A percentile compares a stretch with the other conserved stretches of the same genome.
phyloP scores from a whole-genome alignment of 2,797 vertebrate species.

The Naso thynnoides region DNA sequence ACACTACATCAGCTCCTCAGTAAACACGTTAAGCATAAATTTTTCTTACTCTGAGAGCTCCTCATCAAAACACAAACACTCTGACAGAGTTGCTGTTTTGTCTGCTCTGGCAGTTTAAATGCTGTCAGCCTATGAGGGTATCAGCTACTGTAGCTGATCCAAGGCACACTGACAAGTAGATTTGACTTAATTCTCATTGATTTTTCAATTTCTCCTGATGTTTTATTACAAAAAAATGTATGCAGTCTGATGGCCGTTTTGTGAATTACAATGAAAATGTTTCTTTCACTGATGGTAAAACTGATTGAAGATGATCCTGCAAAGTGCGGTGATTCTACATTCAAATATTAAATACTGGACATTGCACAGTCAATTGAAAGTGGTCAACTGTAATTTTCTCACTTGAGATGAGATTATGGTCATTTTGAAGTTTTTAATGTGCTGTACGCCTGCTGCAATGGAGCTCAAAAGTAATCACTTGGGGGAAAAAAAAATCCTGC shows the following conservation, averaged over 20 bases:
- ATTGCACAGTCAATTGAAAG: background rate
- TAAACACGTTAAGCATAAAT: slow-evolving; percentile 3
- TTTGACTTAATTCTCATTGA: slow-evolving; percentile 45
- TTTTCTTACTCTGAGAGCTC: background rate
- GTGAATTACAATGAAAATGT: slow-evolving; percentile 9
- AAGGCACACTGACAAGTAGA: slow-evolving; percentile 31
- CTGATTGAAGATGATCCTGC: background rate
- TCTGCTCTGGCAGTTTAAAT: slow-evolving; percentile 34
- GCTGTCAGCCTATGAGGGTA: slow-evolving; percentile 34
- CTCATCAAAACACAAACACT: slow-evolving; percentile 6
- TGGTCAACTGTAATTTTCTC: background rate
- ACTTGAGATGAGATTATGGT: background rate
- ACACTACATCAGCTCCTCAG: background rate
- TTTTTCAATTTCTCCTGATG: too few species aligned
- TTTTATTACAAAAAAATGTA: slow-evolving; percentile 34
- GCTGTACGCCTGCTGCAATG: background rate
- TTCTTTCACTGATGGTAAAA: slow-evolving; percentile 2
- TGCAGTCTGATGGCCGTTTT: slow-evolving; percentile 10
- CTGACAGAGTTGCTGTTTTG: slow-evolving; percentile 28
- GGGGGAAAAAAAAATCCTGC: background rate
- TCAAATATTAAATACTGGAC: background rate
- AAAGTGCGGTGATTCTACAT: background rate
- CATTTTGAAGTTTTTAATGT: slow-evolving; percentile 1
- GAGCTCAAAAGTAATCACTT: background rate
- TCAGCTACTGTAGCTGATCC: slow-evolving; percentile 39